phyloP scores from a whole-genome alignment of 2,113 vertebrate species.

The Cervus canadensis region DNA sequence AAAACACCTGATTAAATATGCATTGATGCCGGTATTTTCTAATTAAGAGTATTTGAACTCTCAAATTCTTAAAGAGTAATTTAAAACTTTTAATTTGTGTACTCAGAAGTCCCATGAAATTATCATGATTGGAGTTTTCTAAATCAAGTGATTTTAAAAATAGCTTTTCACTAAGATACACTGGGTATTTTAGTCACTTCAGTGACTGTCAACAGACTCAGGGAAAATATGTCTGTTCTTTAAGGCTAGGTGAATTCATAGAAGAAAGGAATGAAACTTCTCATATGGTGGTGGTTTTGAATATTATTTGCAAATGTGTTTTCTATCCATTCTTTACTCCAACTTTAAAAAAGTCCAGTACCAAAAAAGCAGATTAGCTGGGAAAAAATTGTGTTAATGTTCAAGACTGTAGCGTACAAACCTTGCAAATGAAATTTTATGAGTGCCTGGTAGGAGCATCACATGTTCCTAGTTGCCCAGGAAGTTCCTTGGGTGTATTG shows the following conservation, averaged over 20 bases:
- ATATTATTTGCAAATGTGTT: not conserved
- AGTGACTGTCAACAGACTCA: not conserved
- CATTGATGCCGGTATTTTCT: conserved; percentile 14
- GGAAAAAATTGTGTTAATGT: not conserved
- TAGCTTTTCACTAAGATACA: conserved; percentile 59
- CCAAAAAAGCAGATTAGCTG: not conserved
- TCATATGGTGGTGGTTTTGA: not conserved
- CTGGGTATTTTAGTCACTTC: conserved; percentile 42
- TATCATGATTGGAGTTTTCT: conserved; percentile 67
- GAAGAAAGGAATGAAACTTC: not conserved
- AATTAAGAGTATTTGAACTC: conserved; percentile 55
- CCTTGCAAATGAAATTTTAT: not conserved
- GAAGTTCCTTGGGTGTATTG: not conserved
- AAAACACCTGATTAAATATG: conserved; percentile 38
- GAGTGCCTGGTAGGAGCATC: not conserved
- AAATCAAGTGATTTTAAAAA: conserved; percentile 72
- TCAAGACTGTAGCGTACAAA: not conserved
- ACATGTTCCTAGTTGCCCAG: not conserved
- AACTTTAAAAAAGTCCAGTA: not conserved
- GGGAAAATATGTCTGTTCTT: not conserved
- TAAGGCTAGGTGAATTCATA: not conserved
- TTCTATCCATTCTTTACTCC: not conserved
- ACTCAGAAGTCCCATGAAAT: conserved; percentile 56
- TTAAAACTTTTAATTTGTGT: conserved; percentile 64
- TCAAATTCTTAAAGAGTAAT: conserved; percentile 39